These are phyloP conservation scores for Adelges cooleyi DNA, from an alignment of 1,140 invertebrate species.

Conservation along the genomic window DNA sequence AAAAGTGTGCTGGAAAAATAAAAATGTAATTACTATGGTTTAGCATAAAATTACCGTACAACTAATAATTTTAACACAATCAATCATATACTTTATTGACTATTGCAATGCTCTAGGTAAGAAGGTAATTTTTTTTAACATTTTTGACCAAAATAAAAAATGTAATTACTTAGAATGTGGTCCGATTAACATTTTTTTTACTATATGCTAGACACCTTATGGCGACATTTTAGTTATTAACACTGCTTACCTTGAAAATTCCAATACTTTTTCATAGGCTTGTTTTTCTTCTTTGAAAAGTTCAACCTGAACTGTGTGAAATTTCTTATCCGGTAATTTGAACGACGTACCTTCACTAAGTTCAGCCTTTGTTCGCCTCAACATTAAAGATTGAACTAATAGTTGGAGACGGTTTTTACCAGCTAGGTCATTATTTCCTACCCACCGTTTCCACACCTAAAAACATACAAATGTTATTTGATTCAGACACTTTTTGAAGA, in stretches of 20 bases:
- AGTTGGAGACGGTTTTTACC: slow-evolving; percentile 61
- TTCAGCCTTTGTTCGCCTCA: slow-evolving; percentile 73
- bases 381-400: slow-evolving; percentile 65
- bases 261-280: slow-evolving; percentile 55
- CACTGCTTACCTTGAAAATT: slow-evolving; percentile 31
- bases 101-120: too few species aligned
- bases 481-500: background rate
- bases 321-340: slow-evolving; percentile 52
- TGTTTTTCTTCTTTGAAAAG: slow-evolving; percentile 59
- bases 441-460: slow-evolving; percentile 52
- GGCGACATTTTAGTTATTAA: background rate
- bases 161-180: too few species aligned
- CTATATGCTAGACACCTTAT: too few species aligned
- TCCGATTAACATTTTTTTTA: too few species aligned
- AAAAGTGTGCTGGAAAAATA: slow-evolving; percentile 62
- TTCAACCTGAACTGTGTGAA: slow-evolving; percentile 45
- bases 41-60: too few species aligned
- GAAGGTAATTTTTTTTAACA: too few species aligned
- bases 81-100: too few species aligned
- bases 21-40: too few species aligned
- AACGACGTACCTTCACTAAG: slow-evolving; percentile 49
- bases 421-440: slow-evolving; percentile 60
- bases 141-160: too few species aligned
- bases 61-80: too few species aligned
- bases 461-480: slow-evolving; percentile 23